These are phyloP conservation scores for Antitype chi DNA, from an alignment of 2,888 invertebrate species.

Conservation along the genomic window DNA sequence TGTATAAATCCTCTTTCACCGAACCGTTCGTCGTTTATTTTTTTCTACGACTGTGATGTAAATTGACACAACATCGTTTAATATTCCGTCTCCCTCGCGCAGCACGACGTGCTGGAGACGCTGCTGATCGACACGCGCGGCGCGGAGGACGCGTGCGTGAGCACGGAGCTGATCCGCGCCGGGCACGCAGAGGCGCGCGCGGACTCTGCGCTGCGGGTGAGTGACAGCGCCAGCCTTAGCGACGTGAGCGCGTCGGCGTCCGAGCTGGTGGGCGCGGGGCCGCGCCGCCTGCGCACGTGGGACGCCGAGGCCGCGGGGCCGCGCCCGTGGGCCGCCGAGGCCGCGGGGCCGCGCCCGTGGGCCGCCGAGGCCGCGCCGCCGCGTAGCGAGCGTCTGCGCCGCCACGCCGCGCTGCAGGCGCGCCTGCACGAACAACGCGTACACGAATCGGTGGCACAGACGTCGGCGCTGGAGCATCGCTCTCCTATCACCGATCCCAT, in stretches of 20 bases:
- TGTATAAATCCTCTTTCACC: not conserved
- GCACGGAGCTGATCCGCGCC: constrained; percentile 84
- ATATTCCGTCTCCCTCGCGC: constrained; percentile 10
- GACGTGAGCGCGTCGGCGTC: constrained; percentile 79
- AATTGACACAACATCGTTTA: no score
- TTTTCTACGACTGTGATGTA: not conserved
- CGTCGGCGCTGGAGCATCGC: not conserved
- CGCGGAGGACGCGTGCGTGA: constrained; percentile 86
- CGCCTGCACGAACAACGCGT: not conserved
- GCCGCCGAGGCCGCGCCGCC: constrained; percentile 56
- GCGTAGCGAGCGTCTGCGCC: not conserved
- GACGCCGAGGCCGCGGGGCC: constrained; percentile 56
- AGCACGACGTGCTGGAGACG: constrained; percentile 80
- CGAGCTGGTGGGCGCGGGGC: constrained; percentile 69
- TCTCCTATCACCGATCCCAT: constrained; percentile 20
- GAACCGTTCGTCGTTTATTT: not conserved
- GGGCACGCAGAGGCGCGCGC: constrained; percentile 85
- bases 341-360: constrained; percentile 64
- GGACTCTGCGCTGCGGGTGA: constrained; percentile 78
- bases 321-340: constrained; percentile 71
- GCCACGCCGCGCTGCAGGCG: constrained; percentile 9
- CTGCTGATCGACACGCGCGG: constrained; percentile 89
- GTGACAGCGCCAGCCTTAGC: constrained; percentile 68
- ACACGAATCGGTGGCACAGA: not conserved
- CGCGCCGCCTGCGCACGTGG: constrained; percentile 75